Evolutionary conservation across 2,113 vertebrate genomes (phyloP), one percentile per base, ranked within the genome.

Genomic region (Oriolus oriolus): DNA sequence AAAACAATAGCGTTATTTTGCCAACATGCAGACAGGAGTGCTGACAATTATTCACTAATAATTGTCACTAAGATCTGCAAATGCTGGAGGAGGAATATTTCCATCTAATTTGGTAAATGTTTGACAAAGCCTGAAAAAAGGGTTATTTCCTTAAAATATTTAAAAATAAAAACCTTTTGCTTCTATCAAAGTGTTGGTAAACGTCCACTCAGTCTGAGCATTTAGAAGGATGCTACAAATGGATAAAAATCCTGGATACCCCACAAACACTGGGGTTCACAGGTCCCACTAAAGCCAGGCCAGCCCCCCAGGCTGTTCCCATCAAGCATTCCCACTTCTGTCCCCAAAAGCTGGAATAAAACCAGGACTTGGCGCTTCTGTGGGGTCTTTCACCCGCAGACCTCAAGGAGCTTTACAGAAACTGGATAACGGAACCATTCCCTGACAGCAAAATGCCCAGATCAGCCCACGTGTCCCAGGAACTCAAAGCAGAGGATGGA

Each of bases 1-100:
- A 81, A 93, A 95, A 53, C 73, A 90, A 86, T 85, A 59, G 63
- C 82, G 73, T 61, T 71, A 52, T 93, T 88, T 79, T 94, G 69
- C 81, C 97, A 95, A 23, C 59, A 42, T 35, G 79, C 42, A 83
- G 81, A 49, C 61, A 31, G 50, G 70, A 89, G 37, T 54, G 69
- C 22, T 60, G n/a, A 20, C 77, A 68, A 7, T 64, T 54, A 37
- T 13, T 33, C 42, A 53, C 28, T 45, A 44, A n/a, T n/a, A n/a
- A n/a, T n/a, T n/a, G n/a, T 33, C 42, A 53, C 28, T 45, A 44
- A 91, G 63, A 56, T 14, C 84, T 78, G 20, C 49, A 91, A 81
- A 84, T 30, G 84, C 19, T 41, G 21, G 75, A 90, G 87, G 10
- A 89, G 35, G 83, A 37, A 79, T 30, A 78, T 66, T 92, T 64